Conservation (phyloP, 2,797 vertebrate species). For the Malurus splendens region DNA sequence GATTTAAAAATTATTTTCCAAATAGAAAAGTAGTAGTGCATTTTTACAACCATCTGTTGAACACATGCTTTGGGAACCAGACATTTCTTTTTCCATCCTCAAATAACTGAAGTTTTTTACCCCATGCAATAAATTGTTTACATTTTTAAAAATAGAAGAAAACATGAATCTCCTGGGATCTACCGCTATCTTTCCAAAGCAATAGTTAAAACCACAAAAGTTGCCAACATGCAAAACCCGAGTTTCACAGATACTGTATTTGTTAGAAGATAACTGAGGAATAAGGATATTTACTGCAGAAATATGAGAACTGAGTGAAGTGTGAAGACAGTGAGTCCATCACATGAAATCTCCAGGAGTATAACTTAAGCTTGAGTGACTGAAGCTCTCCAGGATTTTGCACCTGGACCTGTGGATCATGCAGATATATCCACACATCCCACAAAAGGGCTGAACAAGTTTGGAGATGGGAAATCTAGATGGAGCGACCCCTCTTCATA, state of each 20-base stretch:
- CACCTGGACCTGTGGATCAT: background rate
- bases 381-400: rapidly evolving
- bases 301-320: background rate
- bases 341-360: background rate
- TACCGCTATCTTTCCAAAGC: background rate
- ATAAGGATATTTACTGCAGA: background rate
- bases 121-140: background rate
- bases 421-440: background rate
- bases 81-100: background rate
- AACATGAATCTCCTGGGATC: background rate
- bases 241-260: background rate
- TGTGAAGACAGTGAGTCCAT: background rate
- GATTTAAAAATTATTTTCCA: background rate
- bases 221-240: background rate
- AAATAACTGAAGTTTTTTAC: background rate
- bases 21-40: background rate
- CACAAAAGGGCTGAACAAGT: background rate
- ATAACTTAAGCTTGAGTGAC: background rate
- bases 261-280: background rate
- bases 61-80: background rate
- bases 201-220: background rate
- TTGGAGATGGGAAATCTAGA: background rate
- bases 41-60: background rate
- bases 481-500: background rate
- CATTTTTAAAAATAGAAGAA: background rate